Evolutionary conservation across 1,140 invertebrate genomes (phyloP).

Genomic region (Diabrotica undecimpunctata): DNA sequence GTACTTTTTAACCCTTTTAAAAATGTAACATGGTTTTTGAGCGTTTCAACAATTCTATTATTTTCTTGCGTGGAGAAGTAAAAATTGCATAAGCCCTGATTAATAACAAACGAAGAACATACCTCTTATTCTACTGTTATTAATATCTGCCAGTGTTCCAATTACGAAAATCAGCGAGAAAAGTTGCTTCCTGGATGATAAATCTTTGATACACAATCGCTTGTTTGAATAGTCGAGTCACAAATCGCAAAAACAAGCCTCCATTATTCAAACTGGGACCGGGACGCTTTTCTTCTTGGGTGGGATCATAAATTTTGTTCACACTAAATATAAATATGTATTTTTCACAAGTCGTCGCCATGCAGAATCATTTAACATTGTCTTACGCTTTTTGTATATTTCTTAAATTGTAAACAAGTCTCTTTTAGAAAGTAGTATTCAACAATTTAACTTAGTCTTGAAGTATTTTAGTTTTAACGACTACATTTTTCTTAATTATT

Average conservation of each 20-base stretch:
- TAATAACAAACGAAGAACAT: slow-evolving; percentile 28
- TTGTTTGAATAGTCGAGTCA: slow-evolving; percentile 27
- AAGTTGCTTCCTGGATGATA: slow-evolving; percentile 28
- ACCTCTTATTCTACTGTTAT: slow-evolving; percentile 33
- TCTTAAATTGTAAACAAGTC: too few relatives aligned
- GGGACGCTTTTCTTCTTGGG: background rate
- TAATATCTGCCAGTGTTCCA: slow-evolving; percentile 33
- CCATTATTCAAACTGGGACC: slow-evolving; percentile 7
- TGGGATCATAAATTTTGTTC: slow-evolving; percentile 5
- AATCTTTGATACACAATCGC: slow-evolving; percentile 35
- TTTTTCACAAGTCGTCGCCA: slow-evolving; percentile 5
- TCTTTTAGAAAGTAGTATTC: too few relatives aligned
- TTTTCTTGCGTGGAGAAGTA: background rate
- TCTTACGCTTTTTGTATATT: background rate
- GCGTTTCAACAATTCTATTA: too few relatives aligned
- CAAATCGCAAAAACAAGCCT: slow-evolving; percentile 15
- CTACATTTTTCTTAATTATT: too few relatives aligned
- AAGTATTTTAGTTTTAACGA: too few relatives aligned
- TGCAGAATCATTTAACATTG: background rate
- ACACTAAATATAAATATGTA: slow-evolving; percentile 10
- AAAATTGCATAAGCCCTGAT: slow-evolving; percentile 10
- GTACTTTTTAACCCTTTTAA: too few relatives aligned
- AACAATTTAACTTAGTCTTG: too few relatives aligned
- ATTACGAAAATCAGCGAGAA: slow-evolving; percentile 33
- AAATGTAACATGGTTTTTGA: too few relatives aligned